Evolutionary conservation across 2,888 invertebrate genomes (phyloP), one percentile per base, ranked within the genome.

Genomic region (Eupithecia tripunctaria): DNA sequence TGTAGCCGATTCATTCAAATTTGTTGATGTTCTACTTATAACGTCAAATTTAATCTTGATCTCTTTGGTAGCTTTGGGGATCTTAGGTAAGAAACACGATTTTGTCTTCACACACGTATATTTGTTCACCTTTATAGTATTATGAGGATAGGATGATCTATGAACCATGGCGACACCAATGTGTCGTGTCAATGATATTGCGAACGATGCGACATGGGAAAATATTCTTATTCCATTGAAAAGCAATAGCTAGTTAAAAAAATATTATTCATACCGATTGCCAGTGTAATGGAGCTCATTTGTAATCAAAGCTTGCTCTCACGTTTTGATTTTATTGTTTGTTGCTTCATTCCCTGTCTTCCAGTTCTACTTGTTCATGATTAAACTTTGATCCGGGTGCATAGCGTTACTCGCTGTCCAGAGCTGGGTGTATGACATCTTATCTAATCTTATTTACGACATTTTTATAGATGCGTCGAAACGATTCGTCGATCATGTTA

Each of bases 241-340:
- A 67, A 81, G 43, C 41, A 15, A 41, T 41, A 41, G 41, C 43
- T 70, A 70, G 38, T 38, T 68, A 8, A 51, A 62, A n/a, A 56
- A 36, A 68, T 70, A 72, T 72, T 63, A 60, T 66, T 67, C 47
- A 25, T 59, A 63, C 67, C 32, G 32, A 65, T 70, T 83, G 77
- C 74, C 75, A 73, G 76, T 81, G 72, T 76, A 75, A 70, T 51
- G 51, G 68, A 73, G 65, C 66, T 68, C 56, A 76, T 80, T 74
- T 74, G 70, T 51, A 80, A 75, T 76, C 71, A 43, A 72, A 71
- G 72, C 60, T 75, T 59, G 71, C 79, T 85, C 84, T 78, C 85
- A 85, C 85, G 70, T 1, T 63, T 43, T 29, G 29, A 7, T 60
- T 68, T 67, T 41, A 29, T 64, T 59, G 12, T 56, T 10, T 12